Evolutionary conservation across 2,113 vertebrate species (phyloP).

Genomic region (Dicrurus megarhynchus): DNA sequence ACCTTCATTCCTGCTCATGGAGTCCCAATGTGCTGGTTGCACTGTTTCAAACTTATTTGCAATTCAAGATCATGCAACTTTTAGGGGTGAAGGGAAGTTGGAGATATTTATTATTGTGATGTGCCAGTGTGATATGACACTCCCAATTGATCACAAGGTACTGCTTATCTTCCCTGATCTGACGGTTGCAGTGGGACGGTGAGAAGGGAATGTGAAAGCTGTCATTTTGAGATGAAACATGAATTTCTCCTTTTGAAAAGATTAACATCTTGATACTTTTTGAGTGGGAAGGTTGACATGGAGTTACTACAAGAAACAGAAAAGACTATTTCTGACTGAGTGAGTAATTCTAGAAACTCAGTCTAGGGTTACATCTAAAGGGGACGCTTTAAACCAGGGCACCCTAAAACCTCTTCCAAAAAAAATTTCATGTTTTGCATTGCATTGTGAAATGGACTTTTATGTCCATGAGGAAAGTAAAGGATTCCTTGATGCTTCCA

Average conservation of each 20-base stretch:
- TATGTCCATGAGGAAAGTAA: not conserved
- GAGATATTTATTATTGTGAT: not conserved
- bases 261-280: not conserved
- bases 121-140: not conserved
- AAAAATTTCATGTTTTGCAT: not conserved
- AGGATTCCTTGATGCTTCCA: not conserved
- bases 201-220: not conserved
- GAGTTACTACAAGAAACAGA: not conserved
- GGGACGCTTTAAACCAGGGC: not conserved
- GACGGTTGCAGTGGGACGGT: not conserved
- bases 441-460: not conserved
- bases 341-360: not conserved
- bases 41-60: not conserved
- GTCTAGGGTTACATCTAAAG: not conserved
- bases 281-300: not conserved
- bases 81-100: not conserved
- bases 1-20: conserved; percentile 3
- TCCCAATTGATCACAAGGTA: not conserved
- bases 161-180: not conserved
- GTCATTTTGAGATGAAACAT: not conserved
- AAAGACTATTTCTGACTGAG: not conserved
- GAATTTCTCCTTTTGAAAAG: not conserved
- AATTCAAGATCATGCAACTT: not conserved
- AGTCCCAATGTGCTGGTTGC: not conserved
- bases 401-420: not conserved